Evolutionary conservation across 2,113 vertebrate genomes (phyloP).

Genomic region (Lanius collurio): DNA sequence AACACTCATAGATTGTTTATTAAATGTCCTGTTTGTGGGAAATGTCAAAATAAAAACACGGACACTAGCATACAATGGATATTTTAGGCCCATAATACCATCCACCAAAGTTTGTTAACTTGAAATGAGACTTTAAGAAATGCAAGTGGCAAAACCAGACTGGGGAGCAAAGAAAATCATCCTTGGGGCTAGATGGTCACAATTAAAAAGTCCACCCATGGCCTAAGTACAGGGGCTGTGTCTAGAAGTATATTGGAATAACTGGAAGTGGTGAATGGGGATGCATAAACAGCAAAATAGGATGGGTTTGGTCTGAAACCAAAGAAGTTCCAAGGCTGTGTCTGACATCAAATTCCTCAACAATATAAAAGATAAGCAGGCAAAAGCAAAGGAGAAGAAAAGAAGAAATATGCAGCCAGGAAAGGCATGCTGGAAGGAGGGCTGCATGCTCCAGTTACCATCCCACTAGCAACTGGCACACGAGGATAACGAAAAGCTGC

Average conservation of each 20-base stretch:
- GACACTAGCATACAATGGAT: neutral
- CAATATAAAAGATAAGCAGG: neutral
- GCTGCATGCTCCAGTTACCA: neutral
- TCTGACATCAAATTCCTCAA: neutral
- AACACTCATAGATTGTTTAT: neutral
- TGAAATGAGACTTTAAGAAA: neutral
- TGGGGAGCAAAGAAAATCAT: neutral
- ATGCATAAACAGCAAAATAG: neutral
- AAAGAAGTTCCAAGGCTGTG: neutral
- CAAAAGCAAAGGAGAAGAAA: neutral
- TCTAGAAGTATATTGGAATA: neutral
- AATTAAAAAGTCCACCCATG: neutral
- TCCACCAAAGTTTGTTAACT: neutral
- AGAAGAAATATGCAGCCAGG: neutral
- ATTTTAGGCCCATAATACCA: neutral
- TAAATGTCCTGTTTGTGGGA: neutral
- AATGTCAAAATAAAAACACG: neutral
- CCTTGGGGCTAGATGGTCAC: neutral
- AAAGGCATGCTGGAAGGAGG: neutral
- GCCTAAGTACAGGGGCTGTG: neutral
- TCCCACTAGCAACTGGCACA: neutral
- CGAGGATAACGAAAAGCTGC: neutral
- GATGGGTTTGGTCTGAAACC: neutral
- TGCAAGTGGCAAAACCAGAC: neutral
- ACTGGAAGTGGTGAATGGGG: neutral